Evolutionary conservation across 2,888 invertebrate genomes (phyloP).

Genomic region (Pseudolycoriella hygida): DNA sequence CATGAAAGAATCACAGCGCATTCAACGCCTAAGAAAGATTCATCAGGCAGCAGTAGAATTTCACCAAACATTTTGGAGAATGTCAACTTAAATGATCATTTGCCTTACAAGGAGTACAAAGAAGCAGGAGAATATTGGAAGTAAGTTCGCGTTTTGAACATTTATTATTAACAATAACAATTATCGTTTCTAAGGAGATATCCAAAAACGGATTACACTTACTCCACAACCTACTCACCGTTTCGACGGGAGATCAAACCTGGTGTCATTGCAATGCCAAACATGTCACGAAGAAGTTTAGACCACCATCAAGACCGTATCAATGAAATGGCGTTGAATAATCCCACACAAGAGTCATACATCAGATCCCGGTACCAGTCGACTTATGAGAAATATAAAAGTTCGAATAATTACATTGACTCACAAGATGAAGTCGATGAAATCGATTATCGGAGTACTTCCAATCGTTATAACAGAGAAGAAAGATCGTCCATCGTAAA

Average conservation of each 20-base stretch:
- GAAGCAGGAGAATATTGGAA: conserved; percentile 72
- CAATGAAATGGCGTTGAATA: conserved; percentile 21
- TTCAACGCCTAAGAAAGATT: conserved; percentile 11
- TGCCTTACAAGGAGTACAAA: conserved; percentile 56
- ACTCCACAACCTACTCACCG: conserved; percentile 55
- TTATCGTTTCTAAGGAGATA: conserved; percentile 41
- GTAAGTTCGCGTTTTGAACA: conserved; percentile 34
- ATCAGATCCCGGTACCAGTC: conserved; percentile 23
- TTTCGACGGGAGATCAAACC: conserved; percentile 64
- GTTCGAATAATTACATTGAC: conserved; percentile 19
- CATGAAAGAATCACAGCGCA: conserved; percentile 16
- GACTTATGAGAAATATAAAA: conserved; percentile 3
- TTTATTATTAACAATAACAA: too few species aligned
- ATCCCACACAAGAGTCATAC: conserved; percentile 23
- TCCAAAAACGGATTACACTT: conserved; percentile 84
- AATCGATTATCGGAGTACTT: conserved; percentile 8
- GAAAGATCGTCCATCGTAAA: background rate
- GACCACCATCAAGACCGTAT: conserved; percentile 38
- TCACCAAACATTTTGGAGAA: conserved; percentile 5
- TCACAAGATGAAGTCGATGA: conserved; percentile 26
- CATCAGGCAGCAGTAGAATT: conserved; percentile 1
- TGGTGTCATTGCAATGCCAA: conserved; percentile 68
- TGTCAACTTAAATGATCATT: conserved; percentile 29
- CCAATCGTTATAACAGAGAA: background rate
- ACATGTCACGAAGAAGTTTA: conserved; percentile 68